Evolutionary conservation across 2,797 vertebrate species (phyloP).

Genomic region (Arremon aurantiirostris): DNA sequence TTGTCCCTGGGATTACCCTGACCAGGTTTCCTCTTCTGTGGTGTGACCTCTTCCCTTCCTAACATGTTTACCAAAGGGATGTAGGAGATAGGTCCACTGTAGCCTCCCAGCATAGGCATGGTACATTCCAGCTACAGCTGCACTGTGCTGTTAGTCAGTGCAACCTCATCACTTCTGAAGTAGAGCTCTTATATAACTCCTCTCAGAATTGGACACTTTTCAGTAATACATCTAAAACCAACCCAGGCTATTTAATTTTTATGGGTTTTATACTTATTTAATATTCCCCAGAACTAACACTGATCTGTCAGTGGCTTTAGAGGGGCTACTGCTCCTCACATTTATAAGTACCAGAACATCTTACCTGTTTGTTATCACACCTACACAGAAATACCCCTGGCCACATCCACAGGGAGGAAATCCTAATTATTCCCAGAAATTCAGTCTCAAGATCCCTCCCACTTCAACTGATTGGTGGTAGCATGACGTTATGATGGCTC

Average conservation of each 20-base stretch:
- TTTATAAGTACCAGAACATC: neutral
- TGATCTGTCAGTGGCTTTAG: neutral
- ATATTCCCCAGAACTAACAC: neutral
- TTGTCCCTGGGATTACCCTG: slow-evolving; percentile 65
- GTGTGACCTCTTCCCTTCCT: slow-evolving; percentile 69
- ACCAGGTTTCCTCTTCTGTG: slow-evolving; percentile 74
- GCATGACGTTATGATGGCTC: neutral
- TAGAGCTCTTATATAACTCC: neutral
- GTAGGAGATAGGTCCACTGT: neutral
- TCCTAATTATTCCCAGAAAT: neutral
- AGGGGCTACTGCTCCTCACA: neutral
- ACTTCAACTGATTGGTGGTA: neutral
- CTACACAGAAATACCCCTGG: neutral
- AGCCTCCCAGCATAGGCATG: slow-evolving; percentile 63
- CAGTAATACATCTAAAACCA: neutral
- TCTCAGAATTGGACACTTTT: neutral
- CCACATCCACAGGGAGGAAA: neutral
- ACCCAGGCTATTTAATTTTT: neutral
- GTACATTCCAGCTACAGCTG: slow-evolving; percentile 28
- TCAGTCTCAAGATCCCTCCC: neutral
- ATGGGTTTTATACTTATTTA: neutral
- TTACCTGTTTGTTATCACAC: neutral
- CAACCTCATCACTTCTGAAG: neutral
- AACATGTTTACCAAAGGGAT: slow-evolving; percentile 14
- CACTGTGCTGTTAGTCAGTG: neutral